Evolutionary conservation across 2,888 invertebrate species (phyloP).

Genomic region (Drosophila nr. perissopoda): DNA sequence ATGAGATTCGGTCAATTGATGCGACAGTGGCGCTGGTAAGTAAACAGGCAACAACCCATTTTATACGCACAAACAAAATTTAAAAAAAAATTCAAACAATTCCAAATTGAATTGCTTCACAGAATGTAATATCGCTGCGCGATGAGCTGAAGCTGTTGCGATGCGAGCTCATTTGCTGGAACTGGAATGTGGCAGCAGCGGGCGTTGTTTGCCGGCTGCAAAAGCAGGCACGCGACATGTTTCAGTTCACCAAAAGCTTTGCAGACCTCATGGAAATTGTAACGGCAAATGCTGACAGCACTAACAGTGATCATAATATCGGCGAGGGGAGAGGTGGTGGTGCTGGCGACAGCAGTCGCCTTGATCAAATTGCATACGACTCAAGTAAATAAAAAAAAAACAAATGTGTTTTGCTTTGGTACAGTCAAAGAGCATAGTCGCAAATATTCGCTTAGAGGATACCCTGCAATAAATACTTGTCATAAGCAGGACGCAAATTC

Average conservation of each 20-base stretch:
- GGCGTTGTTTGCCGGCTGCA: slow-evolving; percentile 82
- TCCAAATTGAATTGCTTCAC: slow-evolving; percentile 1
- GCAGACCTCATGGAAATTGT: slow-evolving; percentile 63
- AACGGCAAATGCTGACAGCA: slow-evolving; percentile 15
- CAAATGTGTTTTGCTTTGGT: slow-evolving; percentile 34
- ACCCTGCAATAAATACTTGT: slow-evolving; percentile 8
- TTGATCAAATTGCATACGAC: slow-evolving; percentile 41
- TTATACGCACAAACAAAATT: neutral
- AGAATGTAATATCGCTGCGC: slow-evolving; percentile 86
- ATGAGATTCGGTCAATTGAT: slow-evolving; percentile 87
- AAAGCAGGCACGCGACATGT: slow-evolving; percentile 69
- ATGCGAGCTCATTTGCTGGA: slow-evolving; percentile 86
- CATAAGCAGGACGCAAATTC: neutral
- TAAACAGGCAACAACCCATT: neutral
- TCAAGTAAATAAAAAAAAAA: slow-evolving; percentile 11
- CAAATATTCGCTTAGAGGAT: slow-evolving; percentile 2
- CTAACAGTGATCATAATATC: neutral
- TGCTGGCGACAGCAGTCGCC: slow-evolving; percentile 16
- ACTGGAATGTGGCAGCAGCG: slow-evolving; percentile 84
- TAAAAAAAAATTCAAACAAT: neutral
- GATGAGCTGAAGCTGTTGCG: slow-evolving; percentile 86
- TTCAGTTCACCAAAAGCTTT: slow-evolving; percentile 72
- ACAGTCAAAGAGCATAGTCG: slow-evolving; percentile 27
- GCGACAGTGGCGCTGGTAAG: slow-evolving; percentile 87
- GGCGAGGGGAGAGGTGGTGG: slow-evolving; percentile 1